Conservation (phyloP, 2,113 vertebrate genomes). For the Nothocercus nigrocapillus region DNA sequence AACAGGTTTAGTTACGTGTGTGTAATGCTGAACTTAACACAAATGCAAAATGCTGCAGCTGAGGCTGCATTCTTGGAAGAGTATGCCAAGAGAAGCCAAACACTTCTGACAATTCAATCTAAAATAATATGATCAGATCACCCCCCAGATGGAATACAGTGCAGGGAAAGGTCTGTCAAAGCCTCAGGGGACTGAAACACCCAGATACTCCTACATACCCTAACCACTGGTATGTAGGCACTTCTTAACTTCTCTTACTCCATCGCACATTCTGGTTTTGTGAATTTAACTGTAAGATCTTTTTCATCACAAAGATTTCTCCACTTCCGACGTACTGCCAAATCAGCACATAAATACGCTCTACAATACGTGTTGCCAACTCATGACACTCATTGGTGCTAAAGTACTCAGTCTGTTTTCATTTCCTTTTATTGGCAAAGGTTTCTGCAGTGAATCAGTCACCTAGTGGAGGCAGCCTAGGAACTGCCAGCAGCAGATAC, state of each 20-base stretch:
- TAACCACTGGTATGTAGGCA: neutral
- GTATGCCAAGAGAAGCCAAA: neutral
- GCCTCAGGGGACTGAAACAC: neutral
- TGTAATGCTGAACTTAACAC: neutral
- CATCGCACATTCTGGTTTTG: neutral
- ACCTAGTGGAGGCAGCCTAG: neutral
- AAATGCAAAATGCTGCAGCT: neutral
- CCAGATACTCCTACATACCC: neutral
- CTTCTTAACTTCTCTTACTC: neutral
- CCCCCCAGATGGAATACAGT: neutral
- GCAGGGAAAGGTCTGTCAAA: neutral
- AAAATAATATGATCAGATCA: neutral
- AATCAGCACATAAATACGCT: neutral
- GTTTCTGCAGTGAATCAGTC: constrained; percentile 54
- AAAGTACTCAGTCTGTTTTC: constrained; percentile 17
- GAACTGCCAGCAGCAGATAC: neutral
- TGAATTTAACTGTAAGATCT: constrained; percentile 6
- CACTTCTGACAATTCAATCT: neutral
- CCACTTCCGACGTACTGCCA: constrained; percentile 14
- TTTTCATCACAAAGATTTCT: constrained; percentile 32
- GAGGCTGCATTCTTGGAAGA: neutral
- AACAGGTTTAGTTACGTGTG: neutral
- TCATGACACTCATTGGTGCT: constrained; percentile 19
- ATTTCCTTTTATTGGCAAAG: constrained; percentile 33
- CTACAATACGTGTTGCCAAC: constrained; percentile 7